Base-by-base conservation (phyloP, 2,797 vertebrate species). In the Parauchenoglanis punctatus region DNA sequence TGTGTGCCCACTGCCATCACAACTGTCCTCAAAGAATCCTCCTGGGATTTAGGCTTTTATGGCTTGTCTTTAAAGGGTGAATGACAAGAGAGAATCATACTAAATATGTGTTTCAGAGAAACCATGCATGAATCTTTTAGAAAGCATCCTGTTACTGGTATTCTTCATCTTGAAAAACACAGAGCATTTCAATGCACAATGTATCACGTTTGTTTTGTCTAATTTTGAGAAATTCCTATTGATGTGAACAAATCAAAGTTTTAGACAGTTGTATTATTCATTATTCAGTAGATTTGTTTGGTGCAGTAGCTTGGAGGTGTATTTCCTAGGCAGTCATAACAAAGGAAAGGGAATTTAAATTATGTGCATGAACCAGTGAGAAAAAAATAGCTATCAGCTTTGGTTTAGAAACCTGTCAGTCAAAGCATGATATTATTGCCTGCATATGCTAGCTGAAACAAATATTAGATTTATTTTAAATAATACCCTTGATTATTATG, bases 351-450 rank as follows among this genome's bases (percentile, higher is more conserved):
- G 31, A 70, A 86, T 72, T n/a, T 49, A 23, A 81, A 68, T 72
- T 44, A 65, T 81, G 31, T 81, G 52, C 31, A 59, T 77, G 56
- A 86, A 56, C 4, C 72, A 68, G 12, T 44, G 23, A 86, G 31
- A 28, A 35, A 23, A 28, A 80, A 35, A 46, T 15, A 56, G 4
- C 28, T 80, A 65, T 81, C 77, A 72, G 35, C 52, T 81, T 81
- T 86, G 65, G 77, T 81, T 86, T 81, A 28, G 25, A 58, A 81
- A 20, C 25, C 5, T 86, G 72, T 58, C 85, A 49, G 52, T 86
- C 78, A 81, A 54, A 40, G 49, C 20, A n/a, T 70, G n/a, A 81
- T 59, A 46, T 81, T 52, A 85, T 78, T 81, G 13, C 54, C 35
- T 81, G 13, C 10, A 3, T 59, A 4, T 28, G 58, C 49, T 28